Evolutionary conservation across 1,140 invertebrate species (phyloP), one percentile per base, ranked within the genome.

Genomic region (Orussus abietinus): DNA sequence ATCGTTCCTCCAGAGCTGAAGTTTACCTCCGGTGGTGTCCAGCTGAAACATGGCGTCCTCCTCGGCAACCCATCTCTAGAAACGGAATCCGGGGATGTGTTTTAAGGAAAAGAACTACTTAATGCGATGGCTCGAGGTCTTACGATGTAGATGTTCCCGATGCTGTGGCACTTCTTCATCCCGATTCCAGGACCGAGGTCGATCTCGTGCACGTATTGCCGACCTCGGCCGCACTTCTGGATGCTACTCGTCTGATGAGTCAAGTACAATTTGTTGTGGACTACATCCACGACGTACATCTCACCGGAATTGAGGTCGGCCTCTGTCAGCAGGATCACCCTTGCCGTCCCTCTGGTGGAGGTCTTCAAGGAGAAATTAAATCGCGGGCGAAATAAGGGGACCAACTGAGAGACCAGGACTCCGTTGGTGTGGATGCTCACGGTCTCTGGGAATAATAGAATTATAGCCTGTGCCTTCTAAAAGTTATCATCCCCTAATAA

Each of bases 111-210:
- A 35, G 13, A 17, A 36, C 9, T 4, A 9, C 10, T 7, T 25
- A 9, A 15, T 9, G 12, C 11, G 11, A 18, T 7, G 6, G 17
- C 11, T 20, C 10, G 34, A 18, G 10, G 5, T 1, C 38, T 35
- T 39, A 39, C 38, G 4, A 39, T 32, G 20, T 39, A 32, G 11
- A 30, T 14, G 22, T 39, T 39, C 7, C 38, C 38, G 13, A 39
- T 39, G 22, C 22, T 39, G 38, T 39, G 29, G 19, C 38, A 39
- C 22, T 26, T 39, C n/a, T 26, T 28, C 9, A 32, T 3, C n/a
- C 22, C 38, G 11, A 32, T 18, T 39, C 38, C 38, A 6, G 22
- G 38, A 3, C 22, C 38, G 12, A 39, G 11, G n/a, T 30, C 38
- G 7, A 39, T 19, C n/a, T 28, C 22, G n/a, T 39, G 25, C n/a